Evolutionary conservation across 2,888 invertebrate genomes (phyloP).

Genomic region (Frankliniella fusca): DNA sequence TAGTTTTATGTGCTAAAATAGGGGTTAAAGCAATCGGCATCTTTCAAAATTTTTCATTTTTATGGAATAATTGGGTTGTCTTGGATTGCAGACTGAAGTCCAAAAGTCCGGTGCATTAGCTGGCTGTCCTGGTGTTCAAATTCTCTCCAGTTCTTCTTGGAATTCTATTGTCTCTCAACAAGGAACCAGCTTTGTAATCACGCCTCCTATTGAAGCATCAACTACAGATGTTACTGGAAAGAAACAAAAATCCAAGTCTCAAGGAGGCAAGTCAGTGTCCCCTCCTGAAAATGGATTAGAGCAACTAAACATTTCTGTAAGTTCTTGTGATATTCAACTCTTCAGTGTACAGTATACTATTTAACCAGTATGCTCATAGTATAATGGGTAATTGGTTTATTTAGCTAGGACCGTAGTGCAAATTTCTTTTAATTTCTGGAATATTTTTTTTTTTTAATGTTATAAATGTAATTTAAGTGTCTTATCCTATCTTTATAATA

Average conservation of each 20-base stretch:
- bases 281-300: not conserved
- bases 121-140: constrained; percentile 48
- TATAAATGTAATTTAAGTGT: not conserved
- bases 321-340: not conserved
- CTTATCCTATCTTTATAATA: not conserved
- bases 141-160: not conserved
- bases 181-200: constrained; percentile 47
- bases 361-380: not conserved
- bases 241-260: not conserved
- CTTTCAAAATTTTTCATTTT: constrained; percentile 8
- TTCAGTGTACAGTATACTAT: not conserved
- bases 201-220: not conserved
- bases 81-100: constrained; percentile 40
- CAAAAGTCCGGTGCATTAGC: constrained; percentile 49
- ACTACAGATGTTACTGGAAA: not conserved
- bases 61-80: constrained; percentile 32
- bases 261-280: not conserved
- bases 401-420: not conserved
- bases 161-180: constrained; percentile 45
- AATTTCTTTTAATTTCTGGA: constrained; percentile 3
- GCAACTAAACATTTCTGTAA: not conserved
- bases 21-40: constrained; percentile 26
- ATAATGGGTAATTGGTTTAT: not conserved
- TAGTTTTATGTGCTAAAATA: constrained; percentile 41
- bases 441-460: not conserved